Evolutionary conservation across 2,113 vertebrate genomes (phyloP).

Genomic region (Sander vitreus): DNA sequence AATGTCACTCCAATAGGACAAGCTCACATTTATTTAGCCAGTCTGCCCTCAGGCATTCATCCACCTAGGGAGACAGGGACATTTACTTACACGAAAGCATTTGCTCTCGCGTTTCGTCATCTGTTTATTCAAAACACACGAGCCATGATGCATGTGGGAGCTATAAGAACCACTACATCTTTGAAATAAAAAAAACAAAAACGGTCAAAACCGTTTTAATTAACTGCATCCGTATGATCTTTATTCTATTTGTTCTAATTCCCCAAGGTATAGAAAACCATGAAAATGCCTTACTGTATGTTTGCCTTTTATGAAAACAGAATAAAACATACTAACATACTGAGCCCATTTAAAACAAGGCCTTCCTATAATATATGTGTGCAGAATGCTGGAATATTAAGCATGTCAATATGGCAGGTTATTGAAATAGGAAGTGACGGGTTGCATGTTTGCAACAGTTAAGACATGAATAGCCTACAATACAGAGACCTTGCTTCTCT

Average conservation of each 20-base stretch:
- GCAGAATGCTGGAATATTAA: conserved; percentile 62
- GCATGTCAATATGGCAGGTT: conserved; percentile 54
- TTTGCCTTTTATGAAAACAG: conserved; percentile 75
- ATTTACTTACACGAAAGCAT: conserved; percentile 83
- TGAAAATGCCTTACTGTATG: conserved; percentile 61
- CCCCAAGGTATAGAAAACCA: conserved; percentile 68
- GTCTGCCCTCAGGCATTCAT: conserved; percentile 73
- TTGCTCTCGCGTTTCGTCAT: conserved; percentile 78
- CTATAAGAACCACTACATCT: conserved; percentile 63
- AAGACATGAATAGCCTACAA: conserved; percentile 41
- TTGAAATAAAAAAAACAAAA: conserved; percentile 47
- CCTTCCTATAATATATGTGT: conserved; percentile 24
- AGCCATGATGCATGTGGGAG: conserved; percentile 44
- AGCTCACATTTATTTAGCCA: conserved; percentile 85
- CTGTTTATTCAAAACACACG: conserved; percentile 79
- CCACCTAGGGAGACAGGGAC: conserved; percentile 79
- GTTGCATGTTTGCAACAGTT: conserved; percentile 53
- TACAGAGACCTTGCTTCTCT: conserved; percentile 32
- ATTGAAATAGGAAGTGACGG: conserved; percentile 65
- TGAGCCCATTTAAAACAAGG: conserved; percentile 64
- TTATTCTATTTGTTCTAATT: conserved; percentile 80
- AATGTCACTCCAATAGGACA: conserved; percentile 88
- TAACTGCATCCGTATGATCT: conserved; percentile 79
- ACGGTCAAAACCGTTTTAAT: conserved; percentile 71
- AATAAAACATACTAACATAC: conserved; percentile 75